Conservation (phyloP, 2,888 invertebrate species). For the Trachelus iudaicus region DNA sequence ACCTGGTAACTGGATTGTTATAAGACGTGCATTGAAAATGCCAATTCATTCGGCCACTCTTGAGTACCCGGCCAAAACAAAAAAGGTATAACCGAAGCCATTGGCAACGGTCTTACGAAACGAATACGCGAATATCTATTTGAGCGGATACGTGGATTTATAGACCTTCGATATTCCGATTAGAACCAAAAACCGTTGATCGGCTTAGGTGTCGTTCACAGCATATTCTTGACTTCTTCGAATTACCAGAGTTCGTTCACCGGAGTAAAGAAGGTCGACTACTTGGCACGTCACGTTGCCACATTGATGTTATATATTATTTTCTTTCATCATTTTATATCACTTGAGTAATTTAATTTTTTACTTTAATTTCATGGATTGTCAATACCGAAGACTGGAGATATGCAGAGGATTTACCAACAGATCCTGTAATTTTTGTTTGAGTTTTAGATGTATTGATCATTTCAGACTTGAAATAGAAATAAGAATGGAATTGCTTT, state of each 20-base stretch:
- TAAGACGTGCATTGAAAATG: background rate
- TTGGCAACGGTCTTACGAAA: background rate
- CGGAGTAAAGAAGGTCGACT: background rate
- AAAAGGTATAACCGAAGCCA: background rate
- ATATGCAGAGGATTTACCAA: background rate
- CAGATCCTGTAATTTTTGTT: background rate
- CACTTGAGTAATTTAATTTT: background rate
- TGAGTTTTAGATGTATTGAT: background rate
- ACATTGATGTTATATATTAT: background rate
- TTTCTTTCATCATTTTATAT: background rate
- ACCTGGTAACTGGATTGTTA: background rate
- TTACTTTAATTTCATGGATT: background rate
- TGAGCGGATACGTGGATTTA: background rate
- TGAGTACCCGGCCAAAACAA: background rate
- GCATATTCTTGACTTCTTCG: background rate
- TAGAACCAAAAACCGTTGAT: background rate
- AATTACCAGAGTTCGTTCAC: background rate
- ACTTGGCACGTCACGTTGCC: background rate
- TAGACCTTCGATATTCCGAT: background rate
- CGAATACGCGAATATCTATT: background rate
- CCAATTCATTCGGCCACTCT: background rate
- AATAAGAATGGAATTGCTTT: background rate
- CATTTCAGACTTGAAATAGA: background rate
- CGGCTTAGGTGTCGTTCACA: background rate
- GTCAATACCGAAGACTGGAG: background rate